phyloP scores from a whole-genome alignment of 2,113 vertebrate genomes.

The Anthoscopus minutus region DNA sequence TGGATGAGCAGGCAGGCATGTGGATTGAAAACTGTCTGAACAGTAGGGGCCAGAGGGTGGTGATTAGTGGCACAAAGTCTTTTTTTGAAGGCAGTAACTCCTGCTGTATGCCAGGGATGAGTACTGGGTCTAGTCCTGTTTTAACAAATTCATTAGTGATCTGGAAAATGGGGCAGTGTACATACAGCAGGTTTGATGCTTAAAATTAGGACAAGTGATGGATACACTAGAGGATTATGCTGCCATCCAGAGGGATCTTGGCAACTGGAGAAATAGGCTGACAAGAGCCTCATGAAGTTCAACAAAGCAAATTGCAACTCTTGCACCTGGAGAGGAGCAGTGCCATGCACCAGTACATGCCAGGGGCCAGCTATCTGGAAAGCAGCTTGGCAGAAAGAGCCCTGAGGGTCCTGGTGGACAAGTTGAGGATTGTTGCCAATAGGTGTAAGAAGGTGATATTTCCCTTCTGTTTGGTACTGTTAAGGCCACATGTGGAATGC shows the following conservation, averaged over 20 bases:
- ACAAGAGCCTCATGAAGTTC: neutral
- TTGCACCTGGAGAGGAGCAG: neutral
- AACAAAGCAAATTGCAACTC: neutral
- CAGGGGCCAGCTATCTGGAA: neutral
- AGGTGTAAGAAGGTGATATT: neutral
- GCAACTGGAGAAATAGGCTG: neutral
- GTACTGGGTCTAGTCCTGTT: neutral
- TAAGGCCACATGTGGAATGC: neutral
- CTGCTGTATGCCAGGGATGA: neutral
- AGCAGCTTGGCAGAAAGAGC: neutral
- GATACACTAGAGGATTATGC: neutral
- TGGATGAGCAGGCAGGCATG: neutral
- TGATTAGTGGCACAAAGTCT: neutral
- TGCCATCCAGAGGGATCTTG: neutral
- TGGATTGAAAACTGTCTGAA: neutral
- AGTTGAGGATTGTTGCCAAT: neutral
- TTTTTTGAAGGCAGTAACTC: neutral
- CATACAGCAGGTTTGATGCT: neutral
- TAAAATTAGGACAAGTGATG: neutral
- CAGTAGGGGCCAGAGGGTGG: neutral
- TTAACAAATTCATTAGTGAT: neutral
- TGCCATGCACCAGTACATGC: neutral
- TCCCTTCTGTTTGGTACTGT: neutral
- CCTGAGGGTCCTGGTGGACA: neutral
- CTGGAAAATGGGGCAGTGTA: neutral